Evolutionary conservation across 1,140 invertebrate genomes (phyloP), one percentile per base, ranked within the genome.

Genomic region (Drosophila bifasciata): DNA sequence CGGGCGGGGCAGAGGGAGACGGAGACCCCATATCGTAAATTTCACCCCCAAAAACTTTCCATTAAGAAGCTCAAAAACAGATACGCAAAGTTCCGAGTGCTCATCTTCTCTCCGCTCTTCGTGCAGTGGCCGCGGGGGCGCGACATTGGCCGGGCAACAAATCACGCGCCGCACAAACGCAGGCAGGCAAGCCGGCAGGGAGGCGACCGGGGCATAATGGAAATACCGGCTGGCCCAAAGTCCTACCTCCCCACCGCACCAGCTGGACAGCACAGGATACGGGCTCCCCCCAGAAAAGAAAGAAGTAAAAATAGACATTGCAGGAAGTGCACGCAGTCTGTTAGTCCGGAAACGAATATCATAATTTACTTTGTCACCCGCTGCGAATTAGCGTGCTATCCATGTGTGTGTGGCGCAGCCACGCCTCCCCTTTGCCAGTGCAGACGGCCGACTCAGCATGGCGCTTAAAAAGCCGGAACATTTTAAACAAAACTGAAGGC

Each of bases 341-440:
- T 76, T 88, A 88, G 79, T 56, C 84, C 76, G 83, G 63, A 83
- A 79, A 69, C 84, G 83, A 88, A 89, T 88, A 86, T 86, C 83
- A 86, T 86, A 86, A 86, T 86, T 86, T 86, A 86, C 83, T 86
- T 83, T 86, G 83, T 86, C 83, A 86, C 83, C 83, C 83, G 83
- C 84, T 88, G 83, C 78, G 83, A 86, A 86, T 86, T 88, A 86
- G 84, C 83, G 61, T 67, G 62, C 66, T 51, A 68, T 50, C 66
- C 66, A 68, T 68, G 64, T 68, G 59, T 69, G 69, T 50, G 40
- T 72, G 28, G 55, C 51, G 21, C 49, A 56, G 66, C 64, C 75
- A 69, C 71, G 75, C 75, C 75, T 67, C 62, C 49, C 50, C 56
- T 55, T 60, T 41, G 43, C 13, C 15, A 41, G 16, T 11, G 19